These are phyloP conservation scores for Leptopilina clavipes DNA, from an alignment of 1,140 invertebrate species.

Conservation along the genomic window DNA sequence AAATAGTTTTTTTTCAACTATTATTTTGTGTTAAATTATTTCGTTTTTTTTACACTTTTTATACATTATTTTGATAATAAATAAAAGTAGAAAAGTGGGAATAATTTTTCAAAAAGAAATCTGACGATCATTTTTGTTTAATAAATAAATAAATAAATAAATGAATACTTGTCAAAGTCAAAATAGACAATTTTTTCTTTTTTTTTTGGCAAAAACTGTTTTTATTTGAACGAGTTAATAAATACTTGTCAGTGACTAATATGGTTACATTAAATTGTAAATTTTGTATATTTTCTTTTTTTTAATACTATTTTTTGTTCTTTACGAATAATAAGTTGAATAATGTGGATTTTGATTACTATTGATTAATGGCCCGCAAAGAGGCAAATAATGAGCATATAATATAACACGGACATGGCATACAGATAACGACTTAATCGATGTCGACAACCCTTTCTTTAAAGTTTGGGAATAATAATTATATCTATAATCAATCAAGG, in stretches of 20 bases:
- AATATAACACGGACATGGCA: constrained; percentile 66
- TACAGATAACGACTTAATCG: constrained; percentile 72
- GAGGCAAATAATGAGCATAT: constrained; percentile 40
- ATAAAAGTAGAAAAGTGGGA: background rate
- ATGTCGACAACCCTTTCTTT: constrained; percentile 61
- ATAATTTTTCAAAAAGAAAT: constrained; percentile 12
- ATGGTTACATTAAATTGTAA: background rate
- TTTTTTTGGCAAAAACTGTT: background rate
- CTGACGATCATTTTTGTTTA: no score
- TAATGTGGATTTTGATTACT: background rate
- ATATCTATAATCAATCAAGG: constrained; percentile 65
- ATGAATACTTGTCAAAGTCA: no score
- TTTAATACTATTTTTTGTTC: background rate
- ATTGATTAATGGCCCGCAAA: constrained; percentile 26
- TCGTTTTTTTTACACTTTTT: constrained; percentile 13
- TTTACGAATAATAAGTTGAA: no score
- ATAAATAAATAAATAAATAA: no score
- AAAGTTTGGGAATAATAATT: constrained; percentile 61
- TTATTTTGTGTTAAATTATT: background rate
- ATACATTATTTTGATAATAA: background rate
- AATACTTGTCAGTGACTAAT: background rate
- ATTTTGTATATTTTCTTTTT: background rate
- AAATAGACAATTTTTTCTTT: background rate
- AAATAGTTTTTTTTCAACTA: background rate
- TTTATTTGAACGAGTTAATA: background rate